Evolutionary conservation across 2,888 invertebrate species (phyloP), one percentile per base, ranked within the genome.

Genomic region (Oscheius onirici): DNA sequence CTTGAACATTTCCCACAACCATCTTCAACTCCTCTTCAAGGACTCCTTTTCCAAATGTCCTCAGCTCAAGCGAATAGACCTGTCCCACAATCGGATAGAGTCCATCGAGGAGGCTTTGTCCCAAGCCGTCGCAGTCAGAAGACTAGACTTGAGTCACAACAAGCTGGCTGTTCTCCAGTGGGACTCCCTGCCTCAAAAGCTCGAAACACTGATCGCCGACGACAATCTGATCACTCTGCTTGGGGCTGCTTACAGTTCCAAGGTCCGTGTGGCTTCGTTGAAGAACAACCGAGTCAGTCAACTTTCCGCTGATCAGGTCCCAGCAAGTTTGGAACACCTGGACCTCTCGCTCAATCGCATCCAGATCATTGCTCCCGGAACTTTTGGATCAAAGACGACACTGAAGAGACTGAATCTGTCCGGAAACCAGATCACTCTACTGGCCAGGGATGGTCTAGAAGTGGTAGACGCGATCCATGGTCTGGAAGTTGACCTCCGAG

Each of bases 401-500:
- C 58, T 82, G 52, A 55, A 74, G 17, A 41, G 34, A 44, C 43
- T 82, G 41, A 72, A 75, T 49, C 49, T 82, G 40, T 57, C 65
- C n/a, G 52, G 52, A n/a, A 82, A 82, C 70, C 67, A 28, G 26
- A 57, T 80, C 13, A 55, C 68, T 1, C 67, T 54, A 1, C 41
- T 80, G 10, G 63, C 72, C 1, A 57, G 60, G 17, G 78, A 75
- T 24, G 71, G 72, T 34, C 63, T 82, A 17, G 52, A 65, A 58
- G 74, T 79, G 3, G 24, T 69, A 11, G 73, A 71, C 8, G 74
- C 69, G 10, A 60, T 79, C n/a, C 79, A 79, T 54, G 72, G 73
- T 15, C 44, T 60, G 72, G 72, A 72, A 20, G 68, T 82, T 17
- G 61, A 66, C 10, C 58, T 82, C 6, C 24, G 93, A 58, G 92